phyloP scores from a whole-genome alignment of 2,888 invertebrate species.

The Belgica antarctica region DNA sequence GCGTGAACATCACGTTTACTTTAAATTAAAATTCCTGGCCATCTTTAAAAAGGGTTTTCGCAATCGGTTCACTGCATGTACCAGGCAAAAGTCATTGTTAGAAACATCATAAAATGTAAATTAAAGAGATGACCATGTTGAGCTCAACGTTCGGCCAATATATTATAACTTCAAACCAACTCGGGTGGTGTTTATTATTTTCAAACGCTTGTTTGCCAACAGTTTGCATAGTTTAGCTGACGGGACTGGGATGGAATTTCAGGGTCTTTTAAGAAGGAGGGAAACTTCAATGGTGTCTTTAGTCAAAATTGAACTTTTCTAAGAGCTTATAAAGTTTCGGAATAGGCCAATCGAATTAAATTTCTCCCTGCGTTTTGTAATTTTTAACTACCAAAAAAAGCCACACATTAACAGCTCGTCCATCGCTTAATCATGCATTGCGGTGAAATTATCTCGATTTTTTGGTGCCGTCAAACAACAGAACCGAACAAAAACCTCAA shows the following conservation, averaged over 20 bases:
- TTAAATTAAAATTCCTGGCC: slow-evolving; percentile 23
- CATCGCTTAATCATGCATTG: not conserved
- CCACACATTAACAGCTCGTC: no score
- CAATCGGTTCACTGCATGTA: not conserved
- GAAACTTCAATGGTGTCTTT: no score
- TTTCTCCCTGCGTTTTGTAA: no score
- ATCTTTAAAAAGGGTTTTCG: not conserved
- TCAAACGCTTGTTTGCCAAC: no score
- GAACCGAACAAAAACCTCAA: not conserved
- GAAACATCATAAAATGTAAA: slow-evolving; percentile 6
- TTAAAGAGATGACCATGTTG: not conserved
- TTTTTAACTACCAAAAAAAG: no score
- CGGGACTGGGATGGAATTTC: no score
- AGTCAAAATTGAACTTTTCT: no score
- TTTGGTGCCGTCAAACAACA: not conserved
- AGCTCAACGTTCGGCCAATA: not conserved
- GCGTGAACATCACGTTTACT: slow-evolving; percentile 21
- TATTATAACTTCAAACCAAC: not conserved
- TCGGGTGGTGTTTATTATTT: not conserved
- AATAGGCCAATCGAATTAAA: no score
- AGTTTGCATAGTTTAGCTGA: no score
- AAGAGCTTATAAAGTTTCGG: no score
- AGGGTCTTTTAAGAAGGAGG: no score
- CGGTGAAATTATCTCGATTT: slow-evolving; percentile 13
- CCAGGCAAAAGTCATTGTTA: not conserved